phyloP scores from a whole-genome alignment of 2,888 invertebrate species.

The Odontocerum albicorne region DNA sequence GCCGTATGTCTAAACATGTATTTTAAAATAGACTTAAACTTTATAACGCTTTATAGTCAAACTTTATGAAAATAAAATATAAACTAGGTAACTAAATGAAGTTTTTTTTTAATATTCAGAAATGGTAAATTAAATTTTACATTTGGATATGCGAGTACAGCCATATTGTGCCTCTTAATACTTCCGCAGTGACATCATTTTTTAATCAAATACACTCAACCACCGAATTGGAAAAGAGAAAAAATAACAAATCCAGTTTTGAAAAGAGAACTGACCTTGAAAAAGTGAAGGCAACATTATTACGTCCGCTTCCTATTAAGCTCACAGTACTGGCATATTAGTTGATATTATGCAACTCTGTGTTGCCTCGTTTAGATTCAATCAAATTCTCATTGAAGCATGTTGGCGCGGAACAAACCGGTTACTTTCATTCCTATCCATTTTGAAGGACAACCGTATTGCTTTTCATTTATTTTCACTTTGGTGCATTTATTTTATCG shows the following conservation, averaged over 20 bases:
- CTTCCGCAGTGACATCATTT: too few relatives aligned
- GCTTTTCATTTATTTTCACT: neutral
- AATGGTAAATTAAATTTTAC: too few relatives aligned
- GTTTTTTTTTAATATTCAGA: too few relatives aligned
- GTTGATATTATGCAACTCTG: constrained; percentile 23
- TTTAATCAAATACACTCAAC: too few relatives aligned
- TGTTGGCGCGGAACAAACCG: neutral
- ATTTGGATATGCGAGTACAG: too few relatives aligned
- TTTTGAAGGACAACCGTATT: neutral
- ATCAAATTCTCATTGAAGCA: neutral
- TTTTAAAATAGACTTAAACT: too few relatives aligned
- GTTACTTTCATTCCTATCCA: neutral
- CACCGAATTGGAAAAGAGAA: too few relatives aligned
- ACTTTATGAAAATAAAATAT: too few relatives aligned
- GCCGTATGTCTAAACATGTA: too few relatives aligned
- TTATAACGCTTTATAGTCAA: too few relatives aligned
- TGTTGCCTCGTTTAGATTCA: constrained; percentile 10
- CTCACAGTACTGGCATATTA: constrained; percentile 22
- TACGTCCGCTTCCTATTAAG: constrained; percentile 20
- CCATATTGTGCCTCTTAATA: too few relatives aligned
- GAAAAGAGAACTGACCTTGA: constrained; percentile 17
- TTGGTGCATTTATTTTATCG: neutral
- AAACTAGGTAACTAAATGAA: too few relatives aligned
- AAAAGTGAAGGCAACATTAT: constrained; percentile 21
- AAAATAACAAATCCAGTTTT: constrained; percentile 6